These are phyloP conservation scores for Pomacea maculata DNA, from an alignment of 1,140 invertebrate genomes.

Conservation along the genomic window DNA sequence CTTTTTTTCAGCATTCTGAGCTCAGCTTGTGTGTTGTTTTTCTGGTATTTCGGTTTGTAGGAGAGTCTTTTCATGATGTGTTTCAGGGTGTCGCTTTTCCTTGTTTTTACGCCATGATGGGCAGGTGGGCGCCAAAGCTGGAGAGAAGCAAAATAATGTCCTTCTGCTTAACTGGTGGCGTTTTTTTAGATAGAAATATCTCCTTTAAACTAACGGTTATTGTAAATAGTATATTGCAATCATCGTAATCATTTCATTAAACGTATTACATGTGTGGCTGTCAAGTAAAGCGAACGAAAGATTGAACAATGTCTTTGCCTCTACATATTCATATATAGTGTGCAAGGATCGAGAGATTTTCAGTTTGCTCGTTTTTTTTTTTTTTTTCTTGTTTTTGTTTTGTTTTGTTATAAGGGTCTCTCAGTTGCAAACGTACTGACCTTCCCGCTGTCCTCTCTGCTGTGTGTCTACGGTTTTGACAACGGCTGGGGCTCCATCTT, in stretches of 20 bases:
- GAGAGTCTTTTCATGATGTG: too few relatives aligned
- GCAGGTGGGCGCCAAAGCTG: slow-evolving; percentile 81
- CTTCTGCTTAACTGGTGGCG: slow-evolving; percentile 47
- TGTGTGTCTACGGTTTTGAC: too few relatives aligned
- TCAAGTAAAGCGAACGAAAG: neutral
- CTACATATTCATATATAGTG: too few relatives aligned
- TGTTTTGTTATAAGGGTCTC: slow-evolving; percentile 19
- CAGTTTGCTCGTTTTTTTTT: neutral
- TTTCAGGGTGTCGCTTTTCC: slow-evolving; percentile 85
- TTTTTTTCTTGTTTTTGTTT: too few relatives aligned
- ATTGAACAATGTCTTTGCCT: neutral
- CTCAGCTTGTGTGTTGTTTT: too few relatives aligned
- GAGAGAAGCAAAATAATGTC: slow-evolving; percentile 72
- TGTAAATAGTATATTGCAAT: neutral
- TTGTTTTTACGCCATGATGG: slow-evolving; percentile 84
- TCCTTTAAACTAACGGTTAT: neutral
- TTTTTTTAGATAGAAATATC: neutral
- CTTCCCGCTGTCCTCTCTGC: slow-evolving; percentile 10
- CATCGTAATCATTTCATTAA: neutral
- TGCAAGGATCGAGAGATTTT: too few relatives aligned
- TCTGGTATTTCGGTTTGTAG: too few relatives aligned
- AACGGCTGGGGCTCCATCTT: slow-evolving; percentile 44
- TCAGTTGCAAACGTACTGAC: slow-evolving; percentile 40
- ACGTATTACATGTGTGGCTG: too few relatives aligned
- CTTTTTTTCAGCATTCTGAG: too few relatives aligned